Evolutionary conservation across 2,888 invertebrate species (phyloP), one percentile per base, ranked within the genome.

Genomic region (Andrena trimmerana): DNA sequence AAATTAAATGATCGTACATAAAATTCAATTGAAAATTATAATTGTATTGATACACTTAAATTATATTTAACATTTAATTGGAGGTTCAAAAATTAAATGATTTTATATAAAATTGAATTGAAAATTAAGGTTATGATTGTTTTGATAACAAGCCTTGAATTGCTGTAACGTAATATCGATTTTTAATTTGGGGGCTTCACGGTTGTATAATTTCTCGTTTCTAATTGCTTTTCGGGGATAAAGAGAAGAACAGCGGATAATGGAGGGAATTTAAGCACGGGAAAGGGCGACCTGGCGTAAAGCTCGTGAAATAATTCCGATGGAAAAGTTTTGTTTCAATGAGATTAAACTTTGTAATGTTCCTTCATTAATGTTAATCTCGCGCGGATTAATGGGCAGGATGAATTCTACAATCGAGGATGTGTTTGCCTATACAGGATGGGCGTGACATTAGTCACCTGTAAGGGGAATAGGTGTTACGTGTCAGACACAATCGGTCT

Each of bases 401-500:
- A 52, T 33, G 8, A 57, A 63, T 29, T 2, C 54, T 48, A 33
- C 42, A 52, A 36, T 42, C 33, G 29, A 57, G 24, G 29, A 27
- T n/a, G 50, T 33, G 54, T 69, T 69, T 48, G 20, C 59, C 50
- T 36, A 10, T 27, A n/a, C n/a, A n/a, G 13, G 50, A 20, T 69
- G n/a, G n/a, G 50, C 42, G 33, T 20, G 54, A 60, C 33, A 24
- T 8, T 31, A 36, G 63, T 20, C 67, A 67, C 48, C 33, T 33
- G 67, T 54, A 62, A 80, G 80, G 66, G 80, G 71, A 71, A 36
- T 80, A 71, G 59, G 62, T 67, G 71, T 54, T 31, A 20, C 67
- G 52, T 72, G 78, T 67, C 66, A 54, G 71, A 67, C 48, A 20
- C 78, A 24, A 8, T 33, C 29, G 48, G 78, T 78, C 71, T 62